Base-by-base conservation (phyloP, 2,113 vertebrate genomes). In the Eulacestoma nigropectus region DNA sequence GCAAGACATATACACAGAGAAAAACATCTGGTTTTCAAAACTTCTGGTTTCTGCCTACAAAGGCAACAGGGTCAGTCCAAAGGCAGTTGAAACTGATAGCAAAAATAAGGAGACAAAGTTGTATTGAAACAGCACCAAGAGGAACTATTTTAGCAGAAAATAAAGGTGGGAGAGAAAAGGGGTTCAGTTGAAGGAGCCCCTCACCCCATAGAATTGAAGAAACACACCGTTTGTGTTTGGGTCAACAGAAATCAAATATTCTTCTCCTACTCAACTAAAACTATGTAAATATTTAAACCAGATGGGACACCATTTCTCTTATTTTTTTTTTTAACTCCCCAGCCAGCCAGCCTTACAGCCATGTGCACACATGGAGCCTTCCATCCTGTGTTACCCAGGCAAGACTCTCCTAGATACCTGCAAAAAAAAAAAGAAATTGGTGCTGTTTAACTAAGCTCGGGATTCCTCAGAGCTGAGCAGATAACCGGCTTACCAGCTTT, bases 241-340 rank as follows among this genome's bases (percentile, higher is more conserved):
- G 10, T 89, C 37, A 89, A 30, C n/a, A 30, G 29, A 94, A 90
- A 68, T 84, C 26, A 84, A 93, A 84, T 64, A 50, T 62, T 87
- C 25, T 92, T 81, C 65, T 86, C 21, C 47, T 46, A 63, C 42
- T 89, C 47, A 72, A 26, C 33, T 65, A 85, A 85, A 91, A 80
- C 47, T 68, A n/a, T 52, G 69, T 72, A 84, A 96, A 94, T 90
- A 95, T 94, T 95, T 96, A 95, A 93, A 53, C 42, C 68, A 91
- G 62, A 44, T 57, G 81, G 62, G 37, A 84, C 11, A 89, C 9
- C 1, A 12, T 60, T 70, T 64, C 25, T 76, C 7, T 32, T 47
- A 41, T 60, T 80, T 56, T 56, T 83, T 80, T 56, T 56, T 83
- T 75, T 12, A 63, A 19, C 32, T 87, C 55, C 23, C 15, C 39